A percentile compares a stretch with the other conserved stretches of the same genome.
phyloP scores from a whole-genome alignment of 1,140 invertebrate genomes.

The Ceratosolen fusciceps region DNA sequence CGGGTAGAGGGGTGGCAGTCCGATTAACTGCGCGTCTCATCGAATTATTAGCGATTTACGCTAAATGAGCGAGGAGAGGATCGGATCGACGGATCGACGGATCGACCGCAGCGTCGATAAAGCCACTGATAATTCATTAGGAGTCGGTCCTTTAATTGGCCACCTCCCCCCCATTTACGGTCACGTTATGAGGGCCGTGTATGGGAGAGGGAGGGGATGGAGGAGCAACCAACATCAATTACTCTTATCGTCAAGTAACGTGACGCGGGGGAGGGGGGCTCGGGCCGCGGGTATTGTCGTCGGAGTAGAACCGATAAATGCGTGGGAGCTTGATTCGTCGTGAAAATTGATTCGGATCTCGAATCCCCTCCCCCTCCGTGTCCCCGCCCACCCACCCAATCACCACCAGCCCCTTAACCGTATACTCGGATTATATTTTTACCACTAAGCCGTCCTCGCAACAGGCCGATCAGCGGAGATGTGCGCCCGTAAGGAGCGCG shows the following conservation, averaged over 20 bases:
- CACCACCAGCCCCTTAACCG: too few species aligned
- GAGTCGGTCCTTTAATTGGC: neutral
- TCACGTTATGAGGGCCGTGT: neutral
- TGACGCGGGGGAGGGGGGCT: neutral
- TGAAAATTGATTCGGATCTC: too few species aligned
- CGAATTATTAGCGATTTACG: slow-evolving; percentile 32
- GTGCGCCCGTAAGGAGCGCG: too few species aligned
- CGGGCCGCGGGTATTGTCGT: neutral
- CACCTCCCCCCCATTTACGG: neutral
- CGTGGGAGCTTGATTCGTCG: too few species aligned
- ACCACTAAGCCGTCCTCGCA: too few species aligned
- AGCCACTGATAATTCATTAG: neutral
- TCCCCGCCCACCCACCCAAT: too few species aligned
- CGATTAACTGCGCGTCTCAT: neutral
- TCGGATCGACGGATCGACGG: neutral
- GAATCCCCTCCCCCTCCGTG: too few species aligned
- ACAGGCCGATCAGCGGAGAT: too few species aligned
- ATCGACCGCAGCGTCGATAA: neutral
- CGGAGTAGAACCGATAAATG: neutral
- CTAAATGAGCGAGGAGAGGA: neutral
- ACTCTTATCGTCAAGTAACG: neutral
- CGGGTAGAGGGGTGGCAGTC: neutral
- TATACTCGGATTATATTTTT: too few species aligned
- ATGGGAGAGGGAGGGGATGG: neutral
- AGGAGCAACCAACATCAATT: too few species aligned